Evolutionary conservation across 2,797 vertebrate genomes (phyloP), one percentile per base, ranked within the genome.

Genomic region (Scolopax bukidnonensis): DNA sequence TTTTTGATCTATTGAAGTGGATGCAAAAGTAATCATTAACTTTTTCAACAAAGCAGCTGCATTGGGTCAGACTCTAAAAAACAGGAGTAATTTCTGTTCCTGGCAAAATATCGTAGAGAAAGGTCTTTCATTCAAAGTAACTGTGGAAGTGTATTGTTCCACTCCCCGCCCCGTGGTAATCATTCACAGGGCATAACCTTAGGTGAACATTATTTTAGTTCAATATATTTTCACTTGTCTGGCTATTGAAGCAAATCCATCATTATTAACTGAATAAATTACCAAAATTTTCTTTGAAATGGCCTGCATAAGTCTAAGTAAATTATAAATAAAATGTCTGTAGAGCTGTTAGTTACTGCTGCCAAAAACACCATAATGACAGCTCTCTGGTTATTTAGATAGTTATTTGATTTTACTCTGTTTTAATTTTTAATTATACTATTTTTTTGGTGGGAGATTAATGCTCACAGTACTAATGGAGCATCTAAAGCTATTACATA

Each of bases 41-140:
- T 74, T 65, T 90, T 95, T 83, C 56, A 96, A 94, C 70, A 90
- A 95, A 96, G 87, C 95, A 97, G 88, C 92, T 96, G 95, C 71
- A 51, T 19, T 94, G 68, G 82, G 61, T 91, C 92, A 90, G 32
- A 86, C 83, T 94, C 94, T 25, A 90, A 94, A 96, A 95, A 87
- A 48, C 20, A 61, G 30, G 45, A 90, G 48, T 90, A 69, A 95
- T 89, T 94, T 89, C 74, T 71, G 0, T 73, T 93, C 30, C 43
- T 95, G 95, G 91, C 84, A 93, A 89, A 93, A 77, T 79, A 84
- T 24, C 76, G 17, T 30, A 8, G 47, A 18, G 25, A 38, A 77
- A 67, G 30, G 36, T 82, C 70, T 80, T 73, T 67, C 15, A 24
- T 80, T 94, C 51, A n/a, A 25, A 96, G 63, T 73, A 83, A 56